Conservation (phyloP, 2,113 vertebrate species). For the Thomomys bottae region DNA sequence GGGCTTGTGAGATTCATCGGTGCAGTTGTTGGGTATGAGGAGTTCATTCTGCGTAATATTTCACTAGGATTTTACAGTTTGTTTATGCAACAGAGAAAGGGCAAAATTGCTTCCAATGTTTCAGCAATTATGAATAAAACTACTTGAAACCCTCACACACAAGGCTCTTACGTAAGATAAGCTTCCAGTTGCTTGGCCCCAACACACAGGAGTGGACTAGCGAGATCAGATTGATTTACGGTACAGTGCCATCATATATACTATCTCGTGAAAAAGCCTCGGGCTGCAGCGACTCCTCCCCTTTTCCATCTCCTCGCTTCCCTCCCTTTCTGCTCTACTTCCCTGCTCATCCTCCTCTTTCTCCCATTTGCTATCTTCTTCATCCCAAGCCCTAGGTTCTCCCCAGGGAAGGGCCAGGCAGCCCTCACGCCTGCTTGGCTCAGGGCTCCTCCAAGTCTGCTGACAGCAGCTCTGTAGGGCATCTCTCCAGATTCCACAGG, state of each 20-base stretch:
- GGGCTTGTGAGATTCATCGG: background rate
- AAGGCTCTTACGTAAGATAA: background rate
- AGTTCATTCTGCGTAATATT: background rate
- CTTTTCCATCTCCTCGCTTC: background rate
- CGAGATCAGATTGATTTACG: background rate
- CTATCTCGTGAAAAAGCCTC: background rate
- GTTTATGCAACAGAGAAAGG: background rate
- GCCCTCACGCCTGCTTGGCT: background rate
- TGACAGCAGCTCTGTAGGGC: background rate
- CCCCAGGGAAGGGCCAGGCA: background rate
- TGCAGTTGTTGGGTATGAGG: background rate
- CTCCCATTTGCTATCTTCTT: background rate
- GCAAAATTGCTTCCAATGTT: background rate
- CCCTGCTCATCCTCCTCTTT: background rate
- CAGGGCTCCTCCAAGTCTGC: background rate
- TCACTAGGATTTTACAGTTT: background rate
- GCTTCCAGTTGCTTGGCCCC: background rate
- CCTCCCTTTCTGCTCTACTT: background rate
- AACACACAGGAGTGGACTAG: background rate
- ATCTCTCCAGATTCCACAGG: background rate
- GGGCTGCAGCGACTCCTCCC: background rate
- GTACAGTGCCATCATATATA: background rate
- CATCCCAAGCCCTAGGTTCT: background rate
- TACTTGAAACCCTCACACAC: background rate
- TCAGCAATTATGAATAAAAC: slow-evolving; percentile 10